phyloP scores from a whole-genome alignment of 35 echinoderm and acorn worm species.

The Holothuria glaberrima region DNA sequence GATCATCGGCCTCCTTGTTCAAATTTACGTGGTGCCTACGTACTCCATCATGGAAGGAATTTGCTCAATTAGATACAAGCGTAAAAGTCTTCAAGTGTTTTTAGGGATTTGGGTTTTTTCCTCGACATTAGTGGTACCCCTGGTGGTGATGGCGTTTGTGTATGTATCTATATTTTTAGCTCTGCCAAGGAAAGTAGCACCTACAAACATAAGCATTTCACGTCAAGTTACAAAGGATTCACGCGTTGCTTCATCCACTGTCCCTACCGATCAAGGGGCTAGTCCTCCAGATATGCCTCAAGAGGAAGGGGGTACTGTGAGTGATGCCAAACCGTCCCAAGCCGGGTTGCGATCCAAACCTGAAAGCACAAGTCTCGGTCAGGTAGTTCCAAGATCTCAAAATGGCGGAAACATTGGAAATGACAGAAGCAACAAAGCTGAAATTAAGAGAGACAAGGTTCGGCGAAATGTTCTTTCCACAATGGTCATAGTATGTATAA shows the following conservation, averaged over 20 bases:
- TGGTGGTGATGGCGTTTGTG: constrained; percentile 44
- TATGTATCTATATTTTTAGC: constrained; percentile 40
- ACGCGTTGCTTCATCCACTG: neutral
- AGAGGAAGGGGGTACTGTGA: neutral
- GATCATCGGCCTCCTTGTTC: constrained; percentile 20
- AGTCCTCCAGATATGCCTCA: constrained; percentile 2
- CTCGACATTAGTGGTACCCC: constrained; percentile 30
- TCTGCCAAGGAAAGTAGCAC: constrained; percentile 20
- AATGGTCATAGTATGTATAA: constrained; percentile 52
- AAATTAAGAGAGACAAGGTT: constrained; percentile 7
- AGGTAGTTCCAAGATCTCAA: too few relatives aligned
- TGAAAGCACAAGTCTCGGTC: too few relatives aligned
- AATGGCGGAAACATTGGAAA: neutral
- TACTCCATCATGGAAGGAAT: neutral
- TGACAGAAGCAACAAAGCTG: neutral
- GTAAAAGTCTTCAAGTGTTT: neutral
- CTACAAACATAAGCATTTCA: neutral
- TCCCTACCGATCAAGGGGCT: neutral
- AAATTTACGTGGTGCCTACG: neutral
- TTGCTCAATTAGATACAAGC: neutral
- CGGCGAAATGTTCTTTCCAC: constrained; percentile 56
- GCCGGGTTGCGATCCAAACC: too few relatives aligned
- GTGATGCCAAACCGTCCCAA: too few relatives aligned
- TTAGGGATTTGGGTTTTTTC: constrained; percentile 26
- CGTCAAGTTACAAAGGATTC: neutral